Base-by-base conservation (phyloP, 2,888 invertebrate species). In the Ganaspis brasiliensis region DNA sequence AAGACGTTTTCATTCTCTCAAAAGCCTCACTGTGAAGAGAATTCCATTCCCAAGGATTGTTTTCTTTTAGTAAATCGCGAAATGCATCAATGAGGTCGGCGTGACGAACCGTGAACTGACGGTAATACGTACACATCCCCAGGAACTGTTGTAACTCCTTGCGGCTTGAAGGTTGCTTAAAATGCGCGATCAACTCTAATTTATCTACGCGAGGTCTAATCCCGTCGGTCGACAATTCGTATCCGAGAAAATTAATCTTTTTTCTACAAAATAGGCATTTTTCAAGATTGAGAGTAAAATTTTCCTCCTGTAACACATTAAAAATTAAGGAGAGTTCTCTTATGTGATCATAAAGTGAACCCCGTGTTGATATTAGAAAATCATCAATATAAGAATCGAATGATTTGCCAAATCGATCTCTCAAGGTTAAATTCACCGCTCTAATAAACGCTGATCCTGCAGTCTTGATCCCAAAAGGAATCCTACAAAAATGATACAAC, bases 221-320 rank as follows among this genome's bases (percentile, higher is more conserved):
- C 10, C 81, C 81, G 0, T 49, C 61, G 16, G 14, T 40, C 12
- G 81, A 79, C n/a, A 80, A n/a, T 56, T 61, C 74, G n/a, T 74
- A 76, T 16, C 80, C 78, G 9, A 78, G 61, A 63, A 80, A 78
- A 4, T 45, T 55, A 2, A 78, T 57, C 1, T 21, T 6, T 31
- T 76, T 61, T 37, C 56, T 52, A 40, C 78, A 75, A 78, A 86
- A 86, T 12, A n/a, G 63, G 5, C 82, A 82, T 80, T 87, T 87
- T 4, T 76, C 78, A 12, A 86, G 61, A 73, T 82, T 84, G 0
- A 86, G 52, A 0, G 86, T 87, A n/a, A 87, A 77, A 71, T 72
- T 81, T 35, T 71, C 74, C 4, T 37, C 52, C 10, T 74, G 24
- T 16, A 85, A 40, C 2, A 40, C 40, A 2, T 9, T 10, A 40